Percentiles rank a stretch among this genome's conserved stretches.
These are phyloP conservation scores for Tromatobia lineatoria DNA, from an alignment of 2,888 invertebrate genomes.

Conservation along the genomic window DNA sequence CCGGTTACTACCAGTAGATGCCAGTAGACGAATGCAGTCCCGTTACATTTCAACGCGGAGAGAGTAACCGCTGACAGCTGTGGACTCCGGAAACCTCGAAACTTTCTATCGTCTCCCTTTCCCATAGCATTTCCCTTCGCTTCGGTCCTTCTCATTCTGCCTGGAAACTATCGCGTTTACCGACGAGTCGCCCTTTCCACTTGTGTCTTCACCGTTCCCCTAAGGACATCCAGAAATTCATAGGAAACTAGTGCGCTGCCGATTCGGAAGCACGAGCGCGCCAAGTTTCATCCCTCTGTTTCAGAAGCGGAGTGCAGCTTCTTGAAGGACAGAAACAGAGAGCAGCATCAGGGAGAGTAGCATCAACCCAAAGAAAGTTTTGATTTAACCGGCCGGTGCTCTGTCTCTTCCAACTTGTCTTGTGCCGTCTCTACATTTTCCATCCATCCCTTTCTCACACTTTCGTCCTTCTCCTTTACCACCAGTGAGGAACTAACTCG, in stretches of 20 bases:
- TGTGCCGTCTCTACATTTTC: slow-evolving; percentile 5
- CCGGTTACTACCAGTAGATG: slow-evolving; percentile 30
- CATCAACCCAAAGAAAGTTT: slow-evolving; percentile 72
- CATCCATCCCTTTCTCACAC: slow-evolving; percentile 2
- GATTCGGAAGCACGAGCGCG: slow-evolving; percentile 52
- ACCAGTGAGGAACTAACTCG: slow-evolving; percentile 65
- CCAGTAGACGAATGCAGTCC: slow-evolving; percentile 36
- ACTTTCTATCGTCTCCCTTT: slow-evolving; percentile 52
- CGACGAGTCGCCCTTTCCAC: slow-evolving; percentile 5
- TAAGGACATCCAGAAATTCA: slow-evolving; percentile 64
- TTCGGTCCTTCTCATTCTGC: slow-evolving; percentile 29
- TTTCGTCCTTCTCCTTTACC: slow-evolving; percentile 17
- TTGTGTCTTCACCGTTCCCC: slow-evolving; percentile 27
- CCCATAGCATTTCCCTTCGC: slow-evolving; percentile 25
- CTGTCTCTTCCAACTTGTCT: slow-evolving; percentile 51
- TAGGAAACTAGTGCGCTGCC: slow-evolving; percentile 60
- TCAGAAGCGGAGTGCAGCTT: slow-evolving; percentile 66
- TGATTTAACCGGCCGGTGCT: slow-evolving; percentile 72
- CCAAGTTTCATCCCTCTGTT: slow-evolving; percentile 55
- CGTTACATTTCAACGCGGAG: slow-evolving; percentile 50
- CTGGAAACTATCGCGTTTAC: slow-evolving; percentile 54
- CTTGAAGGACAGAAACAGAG: slow-evolving; percentile 59
- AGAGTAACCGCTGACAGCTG: slow-evolving; percentile 66
- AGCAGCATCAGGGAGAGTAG: slow-evolving; percentile 46
- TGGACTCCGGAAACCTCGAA: slow-evolving; percentile 27